Evolutionary conservation across 2,888 invertebrate genomes (phyloP), one percentile per base, ranked within the genome.

Genomic region (Charanyca ferruginea): DNA sequence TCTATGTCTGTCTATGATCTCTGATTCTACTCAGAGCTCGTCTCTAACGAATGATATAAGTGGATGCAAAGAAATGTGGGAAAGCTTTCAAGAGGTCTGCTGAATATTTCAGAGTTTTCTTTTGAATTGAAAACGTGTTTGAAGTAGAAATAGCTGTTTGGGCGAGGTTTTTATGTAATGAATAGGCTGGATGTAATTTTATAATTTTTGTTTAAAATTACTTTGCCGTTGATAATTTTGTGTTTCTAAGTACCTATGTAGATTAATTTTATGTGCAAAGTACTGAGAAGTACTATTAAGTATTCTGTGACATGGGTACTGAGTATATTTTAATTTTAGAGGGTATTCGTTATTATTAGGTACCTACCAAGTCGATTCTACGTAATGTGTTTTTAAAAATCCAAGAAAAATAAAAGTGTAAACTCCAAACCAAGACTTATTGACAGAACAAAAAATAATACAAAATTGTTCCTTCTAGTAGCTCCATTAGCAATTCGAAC

Each of bases 41-140:
- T 38, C 13, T 53, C 41, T 76, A 72, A 81, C 64, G 81, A 78
- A 78, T 67, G 47, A 59, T 65, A 48, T 73, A 59, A 67, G 58
- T 61, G 48, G 41, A 41, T 11, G 20, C 8, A 63, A 70, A 63
- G 51, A 66, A 66, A 65, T 54, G 72, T 58, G 23, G 38, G 38
- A 57, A 64, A 47, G 58, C 66, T 78, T 61, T 60, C 47, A 60
- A 47, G 48, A 51, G n/a, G 13, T 18, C 35, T 65, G 59, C 35
- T 65, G 59, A 63, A 73, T 80, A 72, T 71, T 75, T 64, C 41
- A 70, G 53, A 48, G 32, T 53, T 60, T 53, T 42, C 20, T 54
- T 67, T 63, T 65, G 25, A 59, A 62, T 53, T 60, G 35, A 52
- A 57, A 51, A 63, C 49, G 55, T 60, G 71, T 42, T 53, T 68